Evolutionary conservation across 2,888 invertebrate species (phyloP).

Genomic region (Drosophila algonquin): DNA sequence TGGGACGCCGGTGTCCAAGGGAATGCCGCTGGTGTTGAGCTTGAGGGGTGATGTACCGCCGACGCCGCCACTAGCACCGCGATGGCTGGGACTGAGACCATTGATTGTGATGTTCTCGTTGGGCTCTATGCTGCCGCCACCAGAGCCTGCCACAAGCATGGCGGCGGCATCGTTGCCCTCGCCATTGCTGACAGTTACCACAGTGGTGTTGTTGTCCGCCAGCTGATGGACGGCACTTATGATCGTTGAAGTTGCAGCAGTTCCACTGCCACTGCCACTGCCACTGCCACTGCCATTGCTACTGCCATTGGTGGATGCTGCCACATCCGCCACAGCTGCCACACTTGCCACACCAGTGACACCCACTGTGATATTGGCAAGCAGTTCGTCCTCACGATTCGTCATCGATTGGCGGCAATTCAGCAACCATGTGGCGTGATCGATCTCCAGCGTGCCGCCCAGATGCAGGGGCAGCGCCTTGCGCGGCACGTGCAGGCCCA

Average conservation of each 20-base stretch:
- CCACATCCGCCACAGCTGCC: conserved; percentile 28
- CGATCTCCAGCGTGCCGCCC: conserved; percentile 93
- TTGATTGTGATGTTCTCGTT: conserved; percentile 81
- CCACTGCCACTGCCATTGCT: conserved; percentile 23
- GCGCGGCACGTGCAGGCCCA: conserved; percentile 94
- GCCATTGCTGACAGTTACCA: conserved; percentile 69
- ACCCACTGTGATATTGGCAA: conserved; percentile 83
- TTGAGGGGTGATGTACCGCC: conserved; percentile 43
- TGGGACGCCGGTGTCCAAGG: conserved; percentile 4
- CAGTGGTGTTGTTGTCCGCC: conserved; percentile 53
- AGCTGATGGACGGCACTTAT: conserved; percentile 38
- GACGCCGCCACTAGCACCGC: background rate
- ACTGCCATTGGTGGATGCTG: conserved; percentile 23
- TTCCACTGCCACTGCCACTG: conserved; percentile 31
- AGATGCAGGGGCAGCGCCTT: conserved; percentile 94
- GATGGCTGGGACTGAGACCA: conserved; percentile 70
- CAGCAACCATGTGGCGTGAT: conserved; percentile 95
- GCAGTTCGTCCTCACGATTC: conserved; percentile 87
- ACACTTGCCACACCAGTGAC: conserved; percentile 19
- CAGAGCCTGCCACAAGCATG: conserved; percentile 1
- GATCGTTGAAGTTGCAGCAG: conserved; percentile 45
- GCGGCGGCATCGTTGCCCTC: conserved; percentile 12
- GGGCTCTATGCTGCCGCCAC: conserved; percentile 55
- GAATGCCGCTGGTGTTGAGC: conserved; percentile 58
- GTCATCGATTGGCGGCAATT: conserved; percentile 93